Percentiles rank a stretch among this genome's conserved stretches.
Conservation (phyloP, 2,888 invertebrate species). For the Amaurobius ferox region DNA sequence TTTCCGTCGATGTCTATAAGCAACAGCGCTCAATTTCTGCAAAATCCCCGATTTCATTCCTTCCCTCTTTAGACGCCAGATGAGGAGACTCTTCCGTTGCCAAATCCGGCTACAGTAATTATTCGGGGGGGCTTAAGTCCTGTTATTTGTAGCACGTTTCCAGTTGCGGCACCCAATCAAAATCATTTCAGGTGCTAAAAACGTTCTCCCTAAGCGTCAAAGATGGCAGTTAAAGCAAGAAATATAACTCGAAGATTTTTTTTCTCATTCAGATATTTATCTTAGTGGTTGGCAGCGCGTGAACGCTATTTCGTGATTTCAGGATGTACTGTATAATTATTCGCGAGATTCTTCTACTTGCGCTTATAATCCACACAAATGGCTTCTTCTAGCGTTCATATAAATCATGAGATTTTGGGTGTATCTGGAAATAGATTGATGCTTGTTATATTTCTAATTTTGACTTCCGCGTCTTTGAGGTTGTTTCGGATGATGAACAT, state of each 20-base stretch:
- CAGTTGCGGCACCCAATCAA: conserved; percentile 3
- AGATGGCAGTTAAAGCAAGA: conserved; percentile 22
- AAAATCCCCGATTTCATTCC: too few species aligned
- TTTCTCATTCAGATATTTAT: conserved; percentile 9
- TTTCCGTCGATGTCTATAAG: too few species aligned
- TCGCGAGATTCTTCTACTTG: not conserved
- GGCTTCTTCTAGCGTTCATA: not conserved
- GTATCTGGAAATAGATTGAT: not conserved
- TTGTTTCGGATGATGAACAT: too few species aligned
- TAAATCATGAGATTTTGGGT: not conserved
- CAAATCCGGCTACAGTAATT: conserved; percentile 22
- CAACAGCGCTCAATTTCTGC: too few species aligned
- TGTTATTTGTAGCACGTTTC: conserved; percentile 48
- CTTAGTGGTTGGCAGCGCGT: not conserved
- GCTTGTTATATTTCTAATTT: too few species aligned
- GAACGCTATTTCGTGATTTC: not conserved
- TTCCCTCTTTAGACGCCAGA: not conserved
- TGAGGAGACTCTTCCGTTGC: not conserved
- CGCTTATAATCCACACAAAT: not conserved
- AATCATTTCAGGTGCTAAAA: conserved; percentile 47
- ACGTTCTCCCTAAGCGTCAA: conserved; percentile 25
- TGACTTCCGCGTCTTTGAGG: too few species aligned
- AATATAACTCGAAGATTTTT: conserved; percentile 16
- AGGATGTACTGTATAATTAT: not conserved
- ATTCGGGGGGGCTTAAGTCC: conserved; percentile 41